These are phyloP conservation scores for Silurus meridionalis DNA, from an alignment of 2,113 vertebrate genomes.

Conservation along the genomic window DNA sequence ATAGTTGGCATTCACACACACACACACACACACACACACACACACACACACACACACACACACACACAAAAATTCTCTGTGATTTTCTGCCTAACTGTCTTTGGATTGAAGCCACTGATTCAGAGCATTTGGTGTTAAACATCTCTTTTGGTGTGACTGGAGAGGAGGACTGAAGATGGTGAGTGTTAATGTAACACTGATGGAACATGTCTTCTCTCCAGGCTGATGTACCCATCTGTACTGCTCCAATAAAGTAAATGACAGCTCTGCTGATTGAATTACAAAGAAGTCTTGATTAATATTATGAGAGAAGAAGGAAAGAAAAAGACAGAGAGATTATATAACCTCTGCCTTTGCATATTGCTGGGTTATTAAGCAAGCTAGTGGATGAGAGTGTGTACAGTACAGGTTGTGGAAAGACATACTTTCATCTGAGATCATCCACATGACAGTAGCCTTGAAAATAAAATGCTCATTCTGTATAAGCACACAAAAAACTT, in stretches of 20 bases:
- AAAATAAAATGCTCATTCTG: not conserved
- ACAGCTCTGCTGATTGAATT: conserved; percentile 50
- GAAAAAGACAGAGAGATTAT: not conserved
- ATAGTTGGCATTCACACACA: not conserved
- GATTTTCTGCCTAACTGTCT: conserved; percentile 22
- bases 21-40: too few relatives aligned
- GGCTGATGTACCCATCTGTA: conserved; percentile 40
- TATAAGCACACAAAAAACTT: not conserved
- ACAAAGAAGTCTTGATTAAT: conserved; percentile 39
- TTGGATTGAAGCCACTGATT: conserved; percentile 9
- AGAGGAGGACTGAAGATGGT: conserved; percentile 36
- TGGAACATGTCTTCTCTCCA: conserved; percentile 42
- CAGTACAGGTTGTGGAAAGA: not conserved
- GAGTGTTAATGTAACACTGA: conserved; percentile 42
- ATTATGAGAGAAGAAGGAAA: not conserved
- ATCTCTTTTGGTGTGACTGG: conserved; percentile 38
- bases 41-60: too few relatives aligned
- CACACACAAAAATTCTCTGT: not conserved
- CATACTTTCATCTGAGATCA: not conserved
- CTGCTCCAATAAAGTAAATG: conserved; percentile 36
- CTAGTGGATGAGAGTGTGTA: not conserved
- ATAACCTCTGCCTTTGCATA: not conserved
- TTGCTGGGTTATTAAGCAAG: not conserved
- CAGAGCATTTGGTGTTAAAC: conserved; percentile 39
- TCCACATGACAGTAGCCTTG: not conserved